Percentiles rank a stretch among this genome's conserved stretches.
phyloP scores from a whole-genome alignment of 2,888 invertebrate species.

The Caenorhabditis sinica region DNA sequence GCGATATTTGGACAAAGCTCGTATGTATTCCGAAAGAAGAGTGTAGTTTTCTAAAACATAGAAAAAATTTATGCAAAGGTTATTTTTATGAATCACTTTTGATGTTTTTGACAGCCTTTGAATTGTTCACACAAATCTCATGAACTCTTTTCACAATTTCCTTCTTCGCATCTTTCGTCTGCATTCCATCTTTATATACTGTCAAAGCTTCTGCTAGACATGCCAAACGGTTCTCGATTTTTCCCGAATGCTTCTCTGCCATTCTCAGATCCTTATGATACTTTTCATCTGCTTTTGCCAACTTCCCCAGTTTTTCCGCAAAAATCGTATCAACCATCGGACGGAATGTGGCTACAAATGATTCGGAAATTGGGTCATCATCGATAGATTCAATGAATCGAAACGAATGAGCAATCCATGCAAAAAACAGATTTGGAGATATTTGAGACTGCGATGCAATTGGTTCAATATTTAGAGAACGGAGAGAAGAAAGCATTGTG shows the following conservation, averaged over 20 bases:
- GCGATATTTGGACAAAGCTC: constrained; percentile 33
- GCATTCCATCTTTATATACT: constrained; percentile 66
- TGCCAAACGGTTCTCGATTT: constrained; percentile 68
- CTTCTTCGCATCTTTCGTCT: constrained; percentile 68
- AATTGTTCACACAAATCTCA: constrained; percentile 73
- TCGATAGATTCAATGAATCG: constrained; percentile 72
- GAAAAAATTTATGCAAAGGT: too few species aligned
- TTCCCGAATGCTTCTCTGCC: constrained; percentile 68
- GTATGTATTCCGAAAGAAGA: constrained; percentile 29
- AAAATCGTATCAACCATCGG: constrained; percentile 64
- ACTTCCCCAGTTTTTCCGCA: constrained; percentile 60
- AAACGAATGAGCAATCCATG: constrained; percentile 78
- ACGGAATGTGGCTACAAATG: constrained; percentile 52
- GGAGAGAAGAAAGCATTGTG: constrained; percentile 71
- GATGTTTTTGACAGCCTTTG: constrained; percentile 68
- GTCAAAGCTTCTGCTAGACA: constrained; percentile 69
- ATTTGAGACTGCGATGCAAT: constrained; percentile 9
- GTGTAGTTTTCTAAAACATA: constrained; percentile 65
- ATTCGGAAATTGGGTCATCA: constrained; percentile 59
- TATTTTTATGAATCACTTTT: constrained; percentile 72
- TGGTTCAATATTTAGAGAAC: constrained; percentile 54
- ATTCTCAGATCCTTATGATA: constrained; percentile 57
- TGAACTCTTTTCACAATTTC: constrained; percentile 75
- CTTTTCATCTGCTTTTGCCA: constrained; percentile 64
- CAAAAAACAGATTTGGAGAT: constrained; percentile 53